Conservation (phyloP, 2,797 vertebrate species). For the Centroberyx gerrardi region DNA sequence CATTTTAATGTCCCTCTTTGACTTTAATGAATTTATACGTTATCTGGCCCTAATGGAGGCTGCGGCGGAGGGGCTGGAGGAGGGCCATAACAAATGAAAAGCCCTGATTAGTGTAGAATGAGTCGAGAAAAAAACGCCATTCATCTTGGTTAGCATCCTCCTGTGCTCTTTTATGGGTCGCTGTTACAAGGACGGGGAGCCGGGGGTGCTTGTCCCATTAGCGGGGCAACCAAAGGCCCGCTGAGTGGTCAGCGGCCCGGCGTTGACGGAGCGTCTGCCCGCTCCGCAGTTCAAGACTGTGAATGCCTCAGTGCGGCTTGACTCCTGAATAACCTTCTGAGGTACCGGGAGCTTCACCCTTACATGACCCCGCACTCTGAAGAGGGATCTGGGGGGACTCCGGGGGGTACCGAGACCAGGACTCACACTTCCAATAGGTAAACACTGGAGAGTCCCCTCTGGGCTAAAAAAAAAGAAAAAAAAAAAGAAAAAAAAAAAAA, state of each 20-base stretch:
- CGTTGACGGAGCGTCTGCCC: constrained; percentile 83
- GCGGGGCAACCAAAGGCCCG: constrained; percentile 69
- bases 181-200: constrained; percentile 83
- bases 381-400: constrained; percentile 79
- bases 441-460: constrained; percentile 60
- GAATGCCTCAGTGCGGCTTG: constrained; percentile 83
- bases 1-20: constrained; percentile 86
- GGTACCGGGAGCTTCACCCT: constrained; percentile 87
- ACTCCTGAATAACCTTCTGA: constrained; percentile 89
- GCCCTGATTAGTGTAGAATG: constrained; percentile 89
- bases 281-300: constrained; percentile 80
- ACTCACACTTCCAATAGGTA: constrained; percentile 37
- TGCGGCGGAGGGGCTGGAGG: constrained; percentile 79
- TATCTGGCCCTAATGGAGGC: constrained; percentile 83
- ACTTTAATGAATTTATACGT: constrained; percentile 91
- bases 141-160: constrained; percentile 89
- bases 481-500: constrained; percentile 34
- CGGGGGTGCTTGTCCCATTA: constrained; percentile 81
- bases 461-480: not conserved
- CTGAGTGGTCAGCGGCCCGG: constrained; percentile 81
- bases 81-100: constrained; percentile 86
- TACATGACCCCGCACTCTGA: constrained; percentile 85
- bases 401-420: constrained; percentile 79
- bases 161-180: constrained; percentile 85
- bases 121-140: constrained; percentile 84